These are phyloP conservation scores for Theristicus caerulescens DNA, from an alignment of 2,113 vertebrate species.

Conservation along the genomic window DNA sequence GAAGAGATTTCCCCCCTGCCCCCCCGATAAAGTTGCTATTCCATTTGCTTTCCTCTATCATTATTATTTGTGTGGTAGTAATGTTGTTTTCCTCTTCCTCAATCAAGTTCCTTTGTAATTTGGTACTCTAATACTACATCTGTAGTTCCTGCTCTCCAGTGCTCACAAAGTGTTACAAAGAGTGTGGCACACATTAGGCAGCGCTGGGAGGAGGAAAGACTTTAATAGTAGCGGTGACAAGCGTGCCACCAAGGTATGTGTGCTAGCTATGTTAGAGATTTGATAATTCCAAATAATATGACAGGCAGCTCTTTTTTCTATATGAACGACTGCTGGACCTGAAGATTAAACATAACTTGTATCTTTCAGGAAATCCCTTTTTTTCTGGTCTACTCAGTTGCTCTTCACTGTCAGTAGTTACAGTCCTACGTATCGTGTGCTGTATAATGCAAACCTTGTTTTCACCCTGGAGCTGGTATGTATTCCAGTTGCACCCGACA, in stretches of 20 bases:
- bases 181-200: not conserved
- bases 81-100: not conserved
- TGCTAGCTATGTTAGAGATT: not conserved
- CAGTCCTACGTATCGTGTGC: not conserved
- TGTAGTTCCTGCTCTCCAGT: not conserved
- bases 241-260: fast-evolving
- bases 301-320: not conserved
- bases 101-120: not conserved
- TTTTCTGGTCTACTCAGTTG: not conserved
- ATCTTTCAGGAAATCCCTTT: not conserved
- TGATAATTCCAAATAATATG: not conserved
- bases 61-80: not conserved
- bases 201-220: fast-evolving
- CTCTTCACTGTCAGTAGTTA: not conserved
- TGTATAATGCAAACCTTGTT: not conserved
- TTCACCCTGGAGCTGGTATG: not conserved
- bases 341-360: not conserved
- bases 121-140: not conserved
- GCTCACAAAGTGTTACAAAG: not conserved
- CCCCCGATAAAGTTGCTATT: not conserved
- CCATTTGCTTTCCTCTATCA: not conserved
- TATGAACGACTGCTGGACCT: not conserved
- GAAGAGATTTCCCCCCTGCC: not conserved
- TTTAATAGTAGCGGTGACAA: not conserved
- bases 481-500: not conserved